phyloP scores from a whole-genome alignment of 2,113 vertebrate species.

The Pipra filicauda region DNA sequence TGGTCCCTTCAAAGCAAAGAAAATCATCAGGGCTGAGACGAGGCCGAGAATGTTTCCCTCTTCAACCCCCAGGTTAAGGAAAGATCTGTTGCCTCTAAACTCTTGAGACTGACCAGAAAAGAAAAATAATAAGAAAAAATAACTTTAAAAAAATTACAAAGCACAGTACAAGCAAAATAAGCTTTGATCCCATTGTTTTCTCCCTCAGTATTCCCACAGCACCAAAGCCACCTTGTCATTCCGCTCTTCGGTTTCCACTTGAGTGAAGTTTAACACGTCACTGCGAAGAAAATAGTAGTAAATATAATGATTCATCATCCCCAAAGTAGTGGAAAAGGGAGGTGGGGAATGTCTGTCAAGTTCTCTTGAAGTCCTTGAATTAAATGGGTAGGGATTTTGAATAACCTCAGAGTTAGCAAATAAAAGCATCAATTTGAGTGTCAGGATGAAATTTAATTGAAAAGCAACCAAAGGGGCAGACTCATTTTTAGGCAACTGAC shows the following conservation, averaged over 20 bases:
- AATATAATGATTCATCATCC: constrained; percentile 53
- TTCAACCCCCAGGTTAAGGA: not conserved
- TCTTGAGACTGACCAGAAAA: not conserved
- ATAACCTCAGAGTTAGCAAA: not conserved
- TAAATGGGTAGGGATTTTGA: constrained; percentile 1
- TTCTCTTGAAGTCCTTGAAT: constrained; percentile 34
- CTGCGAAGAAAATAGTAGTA: constrained; percentile 15
- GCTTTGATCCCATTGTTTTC: not conserved
- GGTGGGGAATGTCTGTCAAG: constrained; percentile 51
- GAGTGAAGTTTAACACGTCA: not conserved
- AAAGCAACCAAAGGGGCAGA: constrained; percentile 2
- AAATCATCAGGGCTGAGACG: accelerated
- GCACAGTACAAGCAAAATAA: not conserved
- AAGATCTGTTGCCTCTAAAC: not conserved
- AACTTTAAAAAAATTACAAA: not conserved
- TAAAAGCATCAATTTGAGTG: constrained; percentile 24
- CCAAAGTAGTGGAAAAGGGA: not conserved
- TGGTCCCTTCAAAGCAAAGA: not conserved
- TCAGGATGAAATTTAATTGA: constrained; percentile 25
- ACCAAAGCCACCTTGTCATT: not conserved
- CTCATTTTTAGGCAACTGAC: not conserved
- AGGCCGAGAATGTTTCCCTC: not conserved
- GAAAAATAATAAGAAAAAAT: not conserved
- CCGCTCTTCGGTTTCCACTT: not conserved
- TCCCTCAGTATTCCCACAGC: accelerated